A percentile compares a stretch with the other conserved stretches of the same genome.
Evolutionary conservation across 2,113 vertebrate genomes (phyloP).

Genomic region (Capra hircus): DNA sequence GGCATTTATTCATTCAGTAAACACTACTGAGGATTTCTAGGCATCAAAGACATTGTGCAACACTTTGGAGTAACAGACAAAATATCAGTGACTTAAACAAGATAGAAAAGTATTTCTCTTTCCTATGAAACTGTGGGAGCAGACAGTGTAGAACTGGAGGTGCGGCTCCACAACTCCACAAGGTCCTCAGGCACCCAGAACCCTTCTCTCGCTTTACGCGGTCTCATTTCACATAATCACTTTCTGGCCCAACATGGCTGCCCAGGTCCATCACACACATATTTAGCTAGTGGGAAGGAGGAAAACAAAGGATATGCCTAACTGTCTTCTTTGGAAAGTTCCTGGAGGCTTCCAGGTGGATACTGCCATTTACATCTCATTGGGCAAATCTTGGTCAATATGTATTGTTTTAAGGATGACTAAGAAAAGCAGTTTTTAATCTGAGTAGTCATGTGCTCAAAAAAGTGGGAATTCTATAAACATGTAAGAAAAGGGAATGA

Average conservation of each 20-base stretch:
- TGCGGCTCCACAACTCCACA: not conserved
- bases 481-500: not conserved
- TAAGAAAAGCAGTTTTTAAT: not conserved
- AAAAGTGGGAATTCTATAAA: not conserved
- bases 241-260: not conserved
- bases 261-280: not conserved
- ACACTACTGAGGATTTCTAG: not conserved
- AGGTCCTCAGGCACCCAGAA: not conserved
- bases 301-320: not conserved
- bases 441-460: not conserved
- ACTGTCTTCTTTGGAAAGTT: not conserved
- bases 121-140: not conserved
- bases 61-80: not conserved
- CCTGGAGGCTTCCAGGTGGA: not conserved
- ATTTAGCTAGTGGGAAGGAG: not conserved
- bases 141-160: not conserved
- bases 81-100: not conserved
- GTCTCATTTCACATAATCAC: not conserved
- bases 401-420: not conserved
- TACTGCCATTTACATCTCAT: not conserved
- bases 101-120: not conserved
- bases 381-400: not conserved
- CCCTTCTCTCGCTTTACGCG: fast-evolving
- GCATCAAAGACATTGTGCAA: not conserved
- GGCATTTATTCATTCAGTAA: not conserved